phyloP scores from a whole-genome alignment of 1,140 invertebrate genomes.

The Zaprionus lachaisei region DNA sequence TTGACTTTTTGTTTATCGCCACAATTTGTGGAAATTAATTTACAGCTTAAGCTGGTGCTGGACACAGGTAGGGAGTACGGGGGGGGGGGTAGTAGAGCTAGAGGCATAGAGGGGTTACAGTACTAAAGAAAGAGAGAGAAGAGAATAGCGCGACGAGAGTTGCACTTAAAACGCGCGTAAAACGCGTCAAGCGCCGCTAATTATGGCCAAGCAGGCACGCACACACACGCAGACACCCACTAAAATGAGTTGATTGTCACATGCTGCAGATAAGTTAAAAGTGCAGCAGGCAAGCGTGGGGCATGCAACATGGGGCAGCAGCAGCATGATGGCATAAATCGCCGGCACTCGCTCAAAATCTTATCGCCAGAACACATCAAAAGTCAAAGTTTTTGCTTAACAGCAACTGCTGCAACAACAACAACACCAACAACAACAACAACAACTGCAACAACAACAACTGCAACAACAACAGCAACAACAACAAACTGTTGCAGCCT shows the following conservation, averaged over 20 bases:
- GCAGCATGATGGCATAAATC: slow-evolving; percentile 58
- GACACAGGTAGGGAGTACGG: neutral
- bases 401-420: slow-evolving; percentile 20
- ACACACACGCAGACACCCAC: slow-evolving; percentile 33
- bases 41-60: slow-evolving; percentile 29
- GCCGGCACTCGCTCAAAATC: slow-evolving; percentile 74
- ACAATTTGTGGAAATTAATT: slow-evolving; percentile 77
- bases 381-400: slow-evolving; percentile 67
- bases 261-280: slow-evolving; percentile 74
- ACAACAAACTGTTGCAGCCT: slow-evolving; percentile 18
- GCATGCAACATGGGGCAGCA: neutral
- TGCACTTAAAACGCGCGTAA: slow-evolving; percentile 56
- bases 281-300: slow-evolving; percentile 42
- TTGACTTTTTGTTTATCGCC: slow-evolving; percentile 54
- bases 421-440: slow-evolving; percentile 24
- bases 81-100: too few species aligned
- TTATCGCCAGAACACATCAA: slow-evolving; percentile 73
- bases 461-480: slow-evolving; percentile 20
- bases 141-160: slow-evolving; percentile 10
- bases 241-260: slow-evolving; percentile 72
- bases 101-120: neutral
- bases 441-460: slow-evolving; percentile 21
- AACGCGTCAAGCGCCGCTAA: slow-evolving; percentile 54
- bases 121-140: too few species aligned
- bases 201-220: slow-evolving; percentile 48